Base-by-base conservation (phyloP, 1,140 invertebrate species). In the Dendroctonus ponderosae region DNA sequence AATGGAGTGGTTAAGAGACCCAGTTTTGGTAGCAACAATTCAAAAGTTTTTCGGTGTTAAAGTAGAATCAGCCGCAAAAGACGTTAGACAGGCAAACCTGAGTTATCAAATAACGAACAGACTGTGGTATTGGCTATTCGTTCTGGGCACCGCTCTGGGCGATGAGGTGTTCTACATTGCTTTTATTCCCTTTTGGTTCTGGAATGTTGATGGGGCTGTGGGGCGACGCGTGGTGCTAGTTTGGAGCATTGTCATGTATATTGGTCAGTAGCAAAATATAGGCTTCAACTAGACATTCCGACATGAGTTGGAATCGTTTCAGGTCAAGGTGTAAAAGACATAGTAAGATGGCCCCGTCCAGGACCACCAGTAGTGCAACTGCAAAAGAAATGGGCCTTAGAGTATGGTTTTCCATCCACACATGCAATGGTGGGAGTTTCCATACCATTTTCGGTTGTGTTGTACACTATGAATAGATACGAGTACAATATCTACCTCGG, bases 341-440 rank as follows among this genome's bases (percentile, higher is more conserved):
- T 95, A 58, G 85, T 96, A 58, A 79, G 86, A 70, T 92, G 91
- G 89, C 91, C 93, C 6, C 83, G 94, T 70, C 94, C 94, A 0
- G 81, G 86, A 0, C 92, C 91, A 53, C 93, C 93, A 2, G 93
- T 91, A 6, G 82, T 90, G 54, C 84, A 89, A 71, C 78, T 96
- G 11, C 92, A 96, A 78, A 85, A 85, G 26, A 95, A 92, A 83
- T 95, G 90, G 90, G 85, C 88, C 0, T 78, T 92, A 67, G 93
- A 96, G 78, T 96, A 94, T 83, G 93, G 93, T 37, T 94, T 97
- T 91, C 93, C 93, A 8, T 96, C 93, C 5, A 96, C 93, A 2
- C 94, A 97, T 82, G 93, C 94, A 5, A 94, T 96, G 91, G 89
- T 94, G 49, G 91, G 87, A 5, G 84, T 92, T 14, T 88, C 90